Percentiles rank a stretch among this genome's conserved stretches.
Evolutionary conservation across 2,113 vertebrate genomes (phyloP).

Genomic region (Suricata suricatta): DNA sequence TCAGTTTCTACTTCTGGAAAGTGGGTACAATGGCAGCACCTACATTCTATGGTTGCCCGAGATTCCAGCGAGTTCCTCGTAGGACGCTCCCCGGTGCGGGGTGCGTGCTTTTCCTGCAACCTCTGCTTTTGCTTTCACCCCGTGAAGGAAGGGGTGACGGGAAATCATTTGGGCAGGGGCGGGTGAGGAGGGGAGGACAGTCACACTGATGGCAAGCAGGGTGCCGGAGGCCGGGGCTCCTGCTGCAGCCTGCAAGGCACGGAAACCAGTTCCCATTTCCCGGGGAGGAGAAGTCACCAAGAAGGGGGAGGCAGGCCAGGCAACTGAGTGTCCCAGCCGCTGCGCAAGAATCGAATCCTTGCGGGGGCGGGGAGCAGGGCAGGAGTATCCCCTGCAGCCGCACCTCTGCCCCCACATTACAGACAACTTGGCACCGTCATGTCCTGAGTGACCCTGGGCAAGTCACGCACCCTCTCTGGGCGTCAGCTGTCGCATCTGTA

Average conservation of each 20-base stretch:
- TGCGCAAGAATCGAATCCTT: background rate
- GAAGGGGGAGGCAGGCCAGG: no score
- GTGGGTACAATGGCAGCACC: background rate
- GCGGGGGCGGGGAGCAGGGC: accelerated
- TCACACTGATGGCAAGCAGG: background rate
- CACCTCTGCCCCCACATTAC: background rate
- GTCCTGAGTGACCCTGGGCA: background rate
- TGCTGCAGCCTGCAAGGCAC: background rate
- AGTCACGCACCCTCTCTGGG: background rate
- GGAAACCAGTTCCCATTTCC: background rate
- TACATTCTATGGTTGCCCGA: background rate
- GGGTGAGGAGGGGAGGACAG: background rate
- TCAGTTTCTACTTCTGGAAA: background rate
- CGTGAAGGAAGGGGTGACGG: background rate
- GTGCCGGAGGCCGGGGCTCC: background rate
- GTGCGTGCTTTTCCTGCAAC: background rate
- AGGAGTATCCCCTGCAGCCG: background rate
- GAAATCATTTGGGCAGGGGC: background rate
- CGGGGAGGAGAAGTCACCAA: background rate
- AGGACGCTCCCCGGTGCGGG: accelerated
- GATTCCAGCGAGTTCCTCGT: background rate
- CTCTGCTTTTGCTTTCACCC: background rate
- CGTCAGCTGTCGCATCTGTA: background rate
- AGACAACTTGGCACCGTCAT: background rate
- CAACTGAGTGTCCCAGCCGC: background rate